Base-by-base conservation (phyloP, 2,888 invertebrate species). In the Punctoribates punctum region DNA sequence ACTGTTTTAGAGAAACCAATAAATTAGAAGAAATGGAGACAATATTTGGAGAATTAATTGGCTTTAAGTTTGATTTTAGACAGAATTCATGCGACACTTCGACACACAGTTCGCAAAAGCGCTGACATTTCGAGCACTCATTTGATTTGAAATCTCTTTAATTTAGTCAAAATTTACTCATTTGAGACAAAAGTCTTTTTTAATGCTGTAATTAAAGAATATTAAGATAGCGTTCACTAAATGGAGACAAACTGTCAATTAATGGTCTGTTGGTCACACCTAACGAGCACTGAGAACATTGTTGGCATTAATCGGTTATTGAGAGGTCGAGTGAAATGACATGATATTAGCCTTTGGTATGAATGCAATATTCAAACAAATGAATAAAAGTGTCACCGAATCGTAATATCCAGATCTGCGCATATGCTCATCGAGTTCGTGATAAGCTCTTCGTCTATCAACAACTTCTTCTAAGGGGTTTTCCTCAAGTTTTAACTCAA, bases 1-100 rank as follows among this genome's bases (percentile, higher is more conserved):
- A 96, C 96, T 97, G 60, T 72, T 76, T 25, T 51, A 72, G 34
- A 73, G 51, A 65, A 73, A 67, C 57, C 25, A 51, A 60, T 38
- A 1, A 34, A 67, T 67, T 67, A 67, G 20, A 34, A 38, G 20
- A 75, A 60, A 42, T 65, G 25, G 2, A 38, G 29, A 27, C 54
- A 73, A 79, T 65, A 76, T 5, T 17, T 4, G 5, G 11, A 74
- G 23, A 23, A 5, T 73, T 42, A 73, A n/a, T 42, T 4, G 29
- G 23, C 13, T 51, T 51, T 51, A 51, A 11, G 20, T 5, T 6
- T 20, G 25, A 8, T 42, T 57, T 27, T 73, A 73, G 38, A 46
- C 73, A 42, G 6, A 17, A 65, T 34, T 34, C 67, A 73, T 38
- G 42, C 67, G 9, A 42, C 42, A 23, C 42, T 38, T 20, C 67